Evolutionary conservation across 2,797 vertebrate genomes (phyloP), one percentile per base, ranked within the genome.

Genomic region (Phrynocephalus forsythii): DNA sequence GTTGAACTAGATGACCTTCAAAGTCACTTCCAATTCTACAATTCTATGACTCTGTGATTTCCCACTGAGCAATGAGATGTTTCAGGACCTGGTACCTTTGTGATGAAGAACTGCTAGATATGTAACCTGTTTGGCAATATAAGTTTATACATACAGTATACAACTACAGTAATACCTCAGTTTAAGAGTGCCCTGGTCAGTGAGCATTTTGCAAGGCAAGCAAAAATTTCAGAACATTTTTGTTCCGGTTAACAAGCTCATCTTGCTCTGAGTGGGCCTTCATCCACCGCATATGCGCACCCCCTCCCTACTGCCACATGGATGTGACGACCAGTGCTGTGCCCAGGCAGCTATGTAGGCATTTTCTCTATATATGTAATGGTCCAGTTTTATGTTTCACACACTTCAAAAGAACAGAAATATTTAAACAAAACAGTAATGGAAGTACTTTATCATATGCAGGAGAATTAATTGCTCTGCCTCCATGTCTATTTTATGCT

Each of bases 391-490:
- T 30, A 84, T 80, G 38, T 80, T 88, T 50, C 69, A 73, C 63
- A 22, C 26, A 3, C 28, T 20, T 84, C 50, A 69, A 87, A 67
- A 13, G 67, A 52, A 73, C 10, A 75, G 33, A 73, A 84, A 79
- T 79, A 72, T 84, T 79, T 73, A 79, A 88, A 79, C 26, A 84
- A 44, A 63, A 30, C 16, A 85, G 52, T 48, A 88, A 80, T 30
- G 44, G 69, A 73, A 80, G 38, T 84, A n/a, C n/a, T 80, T 84
- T 87, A 16, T 88, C 66, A 89, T 63, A 56, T 28, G 50, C 33
- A 48, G 20, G 9, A 60, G 50, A 84, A 85, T 20, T 82, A 86
- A 60, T 63, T 82, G n/a, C 16, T 30, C 9, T 69, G 48, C 30
- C 33, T 6, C 63, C 73, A 78, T 6, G 85, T 33, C 52, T 69